phyloP scores from a whole-genome alignment of 1,140 invertebrate species.

The Bombus waltoni region DNA sequence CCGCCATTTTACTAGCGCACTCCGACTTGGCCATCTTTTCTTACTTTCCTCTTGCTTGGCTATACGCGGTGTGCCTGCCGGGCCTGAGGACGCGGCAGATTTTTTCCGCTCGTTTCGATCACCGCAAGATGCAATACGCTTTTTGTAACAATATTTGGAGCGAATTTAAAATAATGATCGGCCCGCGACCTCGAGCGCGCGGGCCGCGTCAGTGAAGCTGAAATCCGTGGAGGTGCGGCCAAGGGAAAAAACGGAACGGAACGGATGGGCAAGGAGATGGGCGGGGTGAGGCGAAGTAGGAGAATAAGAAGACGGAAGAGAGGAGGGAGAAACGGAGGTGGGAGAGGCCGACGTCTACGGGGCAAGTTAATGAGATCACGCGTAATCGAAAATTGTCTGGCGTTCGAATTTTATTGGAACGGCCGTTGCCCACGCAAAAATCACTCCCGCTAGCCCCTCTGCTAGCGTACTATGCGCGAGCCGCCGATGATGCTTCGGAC shows the following conservation, averaged over 20 bases:
- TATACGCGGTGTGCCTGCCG: background rate
- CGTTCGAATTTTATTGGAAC: conserved; percentile 79
- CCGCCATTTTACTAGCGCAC: conserved; percentile 58
- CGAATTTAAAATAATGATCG: conserved; percentile 78
- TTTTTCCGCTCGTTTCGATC: conserved; percentile 33
- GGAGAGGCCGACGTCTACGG: conserved; percentile 56
- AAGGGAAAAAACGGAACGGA: conserved; percentile 19
- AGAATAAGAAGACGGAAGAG: conserved; percentile 24
- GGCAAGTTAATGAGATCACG: conserved; percentile 82
- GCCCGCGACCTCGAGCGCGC: conserved; percentile 26
- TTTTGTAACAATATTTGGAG: conserved; percentile 76
- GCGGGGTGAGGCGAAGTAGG: conserved; percentile 18
- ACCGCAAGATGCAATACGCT: conserved; percentile 75
- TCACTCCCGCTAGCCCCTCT: conserved; percentile 51
- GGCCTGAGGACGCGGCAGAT: background rate
- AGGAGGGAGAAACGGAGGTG: conserved; percentile 11
- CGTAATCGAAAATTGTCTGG: conserved; percentile 81
- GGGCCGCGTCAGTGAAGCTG: conserved; percentile 42
- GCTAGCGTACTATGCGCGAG: conserved; percentile 51
- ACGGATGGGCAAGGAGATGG: conserved; percentile 15
- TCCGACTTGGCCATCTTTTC: no score
- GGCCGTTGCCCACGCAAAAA: conserved; percentile 66
- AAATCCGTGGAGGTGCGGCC: conserved; percentile 48
- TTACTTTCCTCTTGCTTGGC: no score
- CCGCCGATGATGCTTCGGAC: conserved; percentile 52